Base-by-base conservation (phyloP, 92 coral and sea anemone species). In the Umimayanthus kanabou region DNA sequence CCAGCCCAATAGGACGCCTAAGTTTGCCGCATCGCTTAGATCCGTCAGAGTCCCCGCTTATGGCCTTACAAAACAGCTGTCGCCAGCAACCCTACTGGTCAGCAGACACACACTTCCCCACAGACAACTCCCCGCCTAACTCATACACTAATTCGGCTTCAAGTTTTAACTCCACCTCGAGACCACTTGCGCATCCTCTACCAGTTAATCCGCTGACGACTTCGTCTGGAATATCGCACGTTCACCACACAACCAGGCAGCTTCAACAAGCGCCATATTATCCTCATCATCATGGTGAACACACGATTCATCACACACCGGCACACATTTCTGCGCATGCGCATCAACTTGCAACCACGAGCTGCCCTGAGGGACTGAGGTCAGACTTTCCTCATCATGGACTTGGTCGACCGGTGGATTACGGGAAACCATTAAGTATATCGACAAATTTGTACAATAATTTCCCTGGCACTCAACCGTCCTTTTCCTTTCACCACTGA, bases 251-350 rank as follows among this genome's bases (percentile, higher is more conserved):
- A 4, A 10, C 78, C 5, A 70, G 87, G 61, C 87, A 70, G 79
- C 26, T 83, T 47, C 76, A 23, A 42, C 78, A 73, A 18, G 28
- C 87, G 61, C 87, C 87, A 28, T 83, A 67, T 20, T 69, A 67
- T 72, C 87, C 87, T 16, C 87, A 83, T 26, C 93, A 93, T 71
- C 90, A 87, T 22, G 77, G 91, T 28, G 98, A 95, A 13, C 98
- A 95, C 76, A 95, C 98, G 26, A 90, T 95, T 78, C 98, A 93
- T 73, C 96, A 95, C 89, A 93, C 96, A 5, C 94, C 96, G 2
- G 66, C 88, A 10, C 98, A 95, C 49, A 75, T 93, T 6, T 70
- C 94, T 16, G 85, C 93, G 87, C 95, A 90, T 86, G 90, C 95
- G 88, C 98, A 94, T 73, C 94, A 83, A 67, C 67, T 83, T 29